Evolutionary conservation across 2,113 vertebrate genomes (phyloP), one percentile per base, ranked within the genome.

Genomic region (Todiramphus saurophagus): DNA sequence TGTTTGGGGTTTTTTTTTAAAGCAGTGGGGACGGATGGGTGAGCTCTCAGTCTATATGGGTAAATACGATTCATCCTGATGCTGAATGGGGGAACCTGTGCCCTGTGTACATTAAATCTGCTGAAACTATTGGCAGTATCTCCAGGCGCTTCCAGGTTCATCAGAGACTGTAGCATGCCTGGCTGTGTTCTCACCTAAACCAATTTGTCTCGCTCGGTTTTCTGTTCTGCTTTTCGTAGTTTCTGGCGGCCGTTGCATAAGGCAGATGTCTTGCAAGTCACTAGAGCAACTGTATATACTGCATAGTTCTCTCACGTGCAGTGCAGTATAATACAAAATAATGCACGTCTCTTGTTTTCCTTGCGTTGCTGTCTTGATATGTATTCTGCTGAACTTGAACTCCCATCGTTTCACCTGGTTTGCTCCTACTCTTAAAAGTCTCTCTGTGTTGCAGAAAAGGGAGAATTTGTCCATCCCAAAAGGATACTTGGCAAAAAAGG

Each of bases 361-460:
- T 76, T 50, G 13, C 27, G 14, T 41, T 74, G 37, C 13, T 12
- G 4, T 39, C 35, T 69, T 58, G 30, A 7, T 35, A 2, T 9
- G 9, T 85, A 25, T 64, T 69, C 16, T 80, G 31, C 53, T 69
- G 33, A 51, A 13, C 6, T 80, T 27, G 13, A 18, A 9, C 48
- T 67, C 37, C 31, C n/a, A 31, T 51, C 19, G 4, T 85, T 69
- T 76, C 62, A 64, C 13, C 16, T 68, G 25, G 11, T 80, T 78
- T 78, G 7, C 20, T 9, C 5, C 31, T 35, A 1, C 39, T 48
- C 11, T 58, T 53, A 13, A 0, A 7, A 69, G 5, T 13, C 7
- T 0, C 27, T 44, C 31, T 19, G 1, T 56, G 23, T 53, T 90
- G 27, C 5, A 10, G 16, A 13, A 27, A 33, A 58, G 28, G 39